Evolutionary conservation across 2,797 vertebrate genomes (phyloP), one percentile per base, ranked within the genome.

Genomic region (Spinibarbus caldwelli): DNA sequence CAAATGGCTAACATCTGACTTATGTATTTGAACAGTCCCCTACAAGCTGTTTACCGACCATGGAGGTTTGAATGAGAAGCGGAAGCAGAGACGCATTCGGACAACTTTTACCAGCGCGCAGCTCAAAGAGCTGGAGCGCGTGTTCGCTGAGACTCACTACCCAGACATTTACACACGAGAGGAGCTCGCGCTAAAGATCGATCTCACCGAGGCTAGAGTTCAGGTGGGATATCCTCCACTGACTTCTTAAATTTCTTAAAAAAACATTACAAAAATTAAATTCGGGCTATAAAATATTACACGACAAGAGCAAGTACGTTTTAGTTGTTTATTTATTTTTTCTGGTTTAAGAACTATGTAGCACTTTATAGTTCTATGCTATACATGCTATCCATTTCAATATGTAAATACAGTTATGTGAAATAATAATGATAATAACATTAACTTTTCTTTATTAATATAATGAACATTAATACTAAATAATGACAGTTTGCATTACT

Each of bases 11-110:
- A 47, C 29, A 34, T 2, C 23, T 45, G 66, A 34, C 41, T 86
- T 82, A 38, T 79, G 77, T 64, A 70, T 89, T 49, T 67, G 86
- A 47, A 12, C 95, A 99, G 98, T 99, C 92, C 98, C 98, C 21
- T 99, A 99, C 96, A 99, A 99, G 91, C 96, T 99, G 87, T 99
- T 99, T 93, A 99, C 98, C 52, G 98, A 99, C 84, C 98, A 99
- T 94, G 98, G 98, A 2, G 98, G 97, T 83, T 93, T 99, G 91
- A 99, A 99, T 92, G 98, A 99, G 96, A 99, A 99, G 92, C 92
- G 98, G 70, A 99, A 99, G 92, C 98, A 99, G 95, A 92, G 98
- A 87, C 95, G 98, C 88, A 99, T 99, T 90, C 94, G 98, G 89
- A 99, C 98, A 87, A 99, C 98, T 0, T 99, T 99, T 94, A 99